Percentiles rank a stretch among this genome's conserved stretches.
phyloP scores from a whole-genome alignment of 92 coral and sea anemone species.

The Porites cylindrica region DNA sequence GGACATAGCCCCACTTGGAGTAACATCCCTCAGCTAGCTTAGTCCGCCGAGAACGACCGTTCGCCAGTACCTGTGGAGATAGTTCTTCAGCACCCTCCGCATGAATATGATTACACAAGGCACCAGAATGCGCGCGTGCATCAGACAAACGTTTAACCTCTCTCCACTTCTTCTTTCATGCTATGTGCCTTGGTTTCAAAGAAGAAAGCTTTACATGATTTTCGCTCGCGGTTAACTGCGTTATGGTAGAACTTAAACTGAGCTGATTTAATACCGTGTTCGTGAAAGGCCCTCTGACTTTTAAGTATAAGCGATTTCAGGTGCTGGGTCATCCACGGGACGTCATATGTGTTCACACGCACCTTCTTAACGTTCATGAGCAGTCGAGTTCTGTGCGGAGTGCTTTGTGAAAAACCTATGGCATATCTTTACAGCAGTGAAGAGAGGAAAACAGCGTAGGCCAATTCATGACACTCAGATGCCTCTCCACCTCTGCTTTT shows the following conservation, averaged over 20 bases:
- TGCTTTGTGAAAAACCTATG: background rate
- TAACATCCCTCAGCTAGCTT: background rate
- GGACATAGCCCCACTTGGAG: background rate
- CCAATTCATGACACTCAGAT: conserved; percentile 23
- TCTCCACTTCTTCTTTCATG: background rate
- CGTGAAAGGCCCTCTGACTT: conserved; percentile 53
- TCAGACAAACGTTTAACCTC: background rate
- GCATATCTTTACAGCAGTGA: conserved; percentile 33
- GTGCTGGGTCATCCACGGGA: conserved; percentile 62
- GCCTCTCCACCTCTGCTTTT: conserved; percentile 48
- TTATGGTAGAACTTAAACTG: conserved; percentile 50
- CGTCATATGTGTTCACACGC: conserved; percentile 24
- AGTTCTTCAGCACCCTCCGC: conserved; percentile 1
- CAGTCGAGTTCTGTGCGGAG: conserved; percentile 55
- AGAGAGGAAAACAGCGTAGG: conserved; percentile 29
- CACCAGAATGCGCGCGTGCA: background rate
- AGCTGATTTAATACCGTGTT: conserved; percentile 41
- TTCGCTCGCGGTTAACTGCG: conserved; percentile 56
- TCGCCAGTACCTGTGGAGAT: background rate
- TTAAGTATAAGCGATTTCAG: conserved; percentile 44
- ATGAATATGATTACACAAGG: background rate
- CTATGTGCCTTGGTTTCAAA: background rate
- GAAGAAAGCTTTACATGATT: conserved; percentile 1
- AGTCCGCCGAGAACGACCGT: background rate
- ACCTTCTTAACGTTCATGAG: conserved; percentile 20